These are phyloP conservation scores for Callosobruchus maculatus DNA, from an alignment of 2,888 invertebrate genomes.

Conservation along the genomic window DNA sequence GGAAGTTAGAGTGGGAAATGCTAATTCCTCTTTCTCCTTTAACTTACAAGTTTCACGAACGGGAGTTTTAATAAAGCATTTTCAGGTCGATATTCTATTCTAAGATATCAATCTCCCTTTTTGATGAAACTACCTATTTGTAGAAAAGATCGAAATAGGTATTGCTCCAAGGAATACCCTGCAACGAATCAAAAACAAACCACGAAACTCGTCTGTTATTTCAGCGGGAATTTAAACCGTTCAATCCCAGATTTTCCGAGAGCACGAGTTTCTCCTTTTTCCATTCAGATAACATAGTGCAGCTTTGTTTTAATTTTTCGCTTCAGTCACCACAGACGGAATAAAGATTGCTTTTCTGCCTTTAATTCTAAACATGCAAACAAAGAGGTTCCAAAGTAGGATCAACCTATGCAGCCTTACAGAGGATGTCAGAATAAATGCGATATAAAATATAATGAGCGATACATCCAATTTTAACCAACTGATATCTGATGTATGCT, in stretches of 20 bases:
- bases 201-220: background rate
- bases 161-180: background rate
- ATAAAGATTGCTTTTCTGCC: background rate
- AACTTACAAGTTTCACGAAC: no score
- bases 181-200: background rate
- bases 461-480: no score
- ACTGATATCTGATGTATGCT: no score
- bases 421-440: no score
- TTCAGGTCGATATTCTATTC: no score
- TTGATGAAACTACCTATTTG: background rate
- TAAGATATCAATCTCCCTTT: background rate
- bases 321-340: background rate
- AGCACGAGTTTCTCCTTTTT: background rate
- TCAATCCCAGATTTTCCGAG: background rate
- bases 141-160: background rate
- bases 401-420: no score
- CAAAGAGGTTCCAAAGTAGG: background rate
- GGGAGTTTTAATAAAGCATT: no score
- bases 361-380: background rate
- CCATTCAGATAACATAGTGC: background rate
- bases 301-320: background rate
- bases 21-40: no score
- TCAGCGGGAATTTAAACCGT: background rate
- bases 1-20: no score
- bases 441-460: no score